phyloP scores from a whole-genome alignment of 1,140 invertebrate genomes.

The Trichomalopsis sarcophagae region DNA sequence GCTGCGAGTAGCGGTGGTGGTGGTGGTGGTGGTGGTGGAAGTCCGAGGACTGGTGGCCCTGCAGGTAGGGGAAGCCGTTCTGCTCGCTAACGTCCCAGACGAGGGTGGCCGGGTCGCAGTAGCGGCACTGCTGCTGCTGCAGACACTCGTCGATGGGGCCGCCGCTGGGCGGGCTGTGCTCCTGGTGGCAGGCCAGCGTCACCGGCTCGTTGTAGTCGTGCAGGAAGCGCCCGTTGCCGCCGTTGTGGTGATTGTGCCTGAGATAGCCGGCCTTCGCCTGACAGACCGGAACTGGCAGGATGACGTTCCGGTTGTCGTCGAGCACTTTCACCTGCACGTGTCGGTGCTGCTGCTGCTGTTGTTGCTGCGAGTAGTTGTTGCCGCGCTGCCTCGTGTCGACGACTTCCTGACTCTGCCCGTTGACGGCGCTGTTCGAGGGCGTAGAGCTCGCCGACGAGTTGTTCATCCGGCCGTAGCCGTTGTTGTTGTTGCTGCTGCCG shows the following conservation, averaged over 20 bases:
- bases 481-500: constrained; percentile 49
- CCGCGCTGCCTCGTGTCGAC: constrained; percentile 65
- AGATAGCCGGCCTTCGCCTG: constrained; percentile 56
- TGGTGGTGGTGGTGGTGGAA: constrained; percentile 44
- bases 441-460: not conserved
- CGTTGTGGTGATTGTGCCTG: constrained; percentile 34
- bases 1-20: constrained; percentile 50
- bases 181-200: constrained; percentile 66
- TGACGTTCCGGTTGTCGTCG: constrained; percentile 72
- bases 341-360: constrained; percentile 60
- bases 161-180: constrained; percentile 50
- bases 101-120: constrained; percentile 85
- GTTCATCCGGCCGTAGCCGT: constrained; percentile 57
- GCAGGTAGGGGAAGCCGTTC: constrained; percentile 68
- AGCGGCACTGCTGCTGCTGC: constrained; percentile 82
- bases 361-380: constrained; percentile 33
- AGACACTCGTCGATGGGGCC: not conserved
- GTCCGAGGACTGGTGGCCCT: constrained; percentile 57
- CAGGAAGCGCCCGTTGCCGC: constrained; percentile 65
- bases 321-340: constrained; percentile 72
- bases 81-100: constrained; percentile 83
- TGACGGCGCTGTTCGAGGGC: constrained; percentile 34
- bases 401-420: constrained; percentile 63
- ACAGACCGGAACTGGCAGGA: constrained; percentile 63
- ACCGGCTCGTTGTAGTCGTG: constrained; percentile 67